These are phyloP conservation scores for Athrips mouffetella DNA, from an alignment of 2,888 invertebrate genomes.

Conservation along the genomic window DNA sequence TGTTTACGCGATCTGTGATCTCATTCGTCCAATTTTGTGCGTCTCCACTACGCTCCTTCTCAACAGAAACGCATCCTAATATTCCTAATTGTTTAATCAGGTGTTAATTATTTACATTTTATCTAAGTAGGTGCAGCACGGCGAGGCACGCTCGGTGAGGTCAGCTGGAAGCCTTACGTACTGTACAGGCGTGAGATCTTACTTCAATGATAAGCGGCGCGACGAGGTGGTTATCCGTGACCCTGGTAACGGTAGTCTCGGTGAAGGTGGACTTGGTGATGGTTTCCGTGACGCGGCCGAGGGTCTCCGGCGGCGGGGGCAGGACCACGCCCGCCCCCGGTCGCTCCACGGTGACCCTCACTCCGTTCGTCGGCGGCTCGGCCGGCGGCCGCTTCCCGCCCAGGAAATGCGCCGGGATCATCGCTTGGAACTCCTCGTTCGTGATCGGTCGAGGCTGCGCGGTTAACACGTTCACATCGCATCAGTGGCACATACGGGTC, in stretches of 20 bases:
- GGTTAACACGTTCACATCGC: slow-evolving; percentile 75
- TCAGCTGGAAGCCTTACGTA: not conserved
- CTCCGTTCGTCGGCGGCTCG: slow-evolving; percentile 68
- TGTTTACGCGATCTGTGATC: too few relatives aligned
- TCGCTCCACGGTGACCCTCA: slow-evolving; percentile 92
- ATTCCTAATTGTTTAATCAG: too few relatives aligned
- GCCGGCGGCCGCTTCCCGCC: slow-evolving; percentile 57
- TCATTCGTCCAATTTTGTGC: too few relatives aligned
- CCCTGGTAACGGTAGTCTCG: slow-evolving; percentile 95
- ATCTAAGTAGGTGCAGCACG: not conserved
- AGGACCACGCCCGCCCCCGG: slow-evolving; percentile 80
- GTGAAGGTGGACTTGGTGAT: slow-evolving; percentile 97
- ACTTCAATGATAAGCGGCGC: slow-evolving; percentile 94
- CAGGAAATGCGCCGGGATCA: slow-evolving; percentile 95
- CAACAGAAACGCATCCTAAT: too few relatives aligned
- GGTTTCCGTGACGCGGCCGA: slow-evolving; percentile 94
- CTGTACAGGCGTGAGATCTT: slow-evolving; percentile 35
- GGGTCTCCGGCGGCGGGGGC: slow-evolving; percentile 89
- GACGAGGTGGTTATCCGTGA: slow-evolving; percentile 94
- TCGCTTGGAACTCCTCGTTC: slow-evolving; percentile 96
- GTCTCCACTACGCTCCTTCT: not conserved
- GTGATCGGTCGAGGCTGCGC: slow-evolving; percentile 89
- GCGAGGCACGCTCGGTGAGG: not conserved
- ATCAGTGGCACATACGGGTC: slow-evolving; percentile 33
- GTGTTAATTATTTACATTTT: too few relatives aligned